A percentile compares a stretch with the other conserved stretches of the same genome.
Evolutionary conservation across 2,888 invertebrate species (phyloP).

Genomic region (Andrena marginata): DNA sequence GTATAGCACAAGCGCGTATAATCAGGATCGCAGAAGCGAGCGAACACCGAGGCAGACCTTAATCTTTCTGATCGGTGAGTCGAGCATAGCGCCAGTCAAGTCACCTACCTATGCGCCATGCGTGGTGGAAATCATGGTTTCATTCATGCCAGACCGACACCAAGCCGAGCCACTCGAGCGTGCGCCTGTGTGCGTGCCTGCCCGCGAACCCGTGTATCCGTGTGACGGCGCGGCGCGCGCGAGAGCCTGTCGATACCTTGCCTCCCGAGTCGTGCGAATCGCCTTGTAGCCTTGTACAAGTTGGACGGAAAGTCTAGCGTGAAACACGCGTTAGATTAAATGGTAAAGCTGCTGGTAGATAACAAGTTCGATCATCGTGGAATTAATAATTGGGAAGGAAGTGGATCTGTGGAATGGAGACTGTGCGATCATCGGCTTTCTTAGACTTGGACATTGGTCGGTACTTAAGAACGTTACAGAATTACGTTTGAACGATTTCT

Average conservation of each 20-base stretch:
- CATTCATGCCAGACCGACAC: conserved; percentile 78
- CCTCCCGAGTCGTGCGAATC: conserved; percentile 35
- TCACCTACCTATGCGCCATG: conserved; percentile 74
- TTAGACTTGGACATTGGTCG: too few species aligned
- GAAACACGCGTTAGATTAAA: too few species aligned
- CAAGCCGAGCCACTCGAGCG: background rate
- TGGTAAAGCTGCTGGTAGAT: too few species aligned
- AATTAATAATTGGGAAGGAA: too few species aligned
- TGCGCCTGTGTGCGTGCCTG: conserved; percentile 27
- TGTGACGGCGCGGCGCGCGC: conserved; percentile 49
- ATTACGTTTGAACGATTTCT: too few species aligned
- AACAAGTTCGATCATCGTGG: too few species aligned
- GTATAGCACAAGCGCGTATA: background rate
- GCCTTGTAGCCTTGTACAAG: conserved; percentile 21
- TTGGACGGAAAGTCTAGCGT: conserved; percentile 22
- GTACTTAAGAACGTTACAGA: too few species aligned
- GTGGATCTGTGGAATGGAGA: too few species aligned
- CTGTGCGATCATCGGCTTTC: too few species aligned
- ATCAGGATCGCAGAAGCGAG: background rate
- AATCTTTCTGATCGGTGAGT: conserved; percentile 53
- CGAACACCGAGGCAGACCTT: conserved; percentile 13
- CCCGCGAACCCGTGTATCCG: conserved; percentile 55
- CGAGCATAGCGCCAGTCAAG: conserved; percentile 45
- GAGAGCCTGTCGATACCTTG: conserved; percentile 50
- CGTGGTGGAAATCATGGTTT: conserved; percentile 80